Base-by-base conservation (phyloP, 2,113 vertebrate genomes). In the Falcunculus frontatus region DNA sequence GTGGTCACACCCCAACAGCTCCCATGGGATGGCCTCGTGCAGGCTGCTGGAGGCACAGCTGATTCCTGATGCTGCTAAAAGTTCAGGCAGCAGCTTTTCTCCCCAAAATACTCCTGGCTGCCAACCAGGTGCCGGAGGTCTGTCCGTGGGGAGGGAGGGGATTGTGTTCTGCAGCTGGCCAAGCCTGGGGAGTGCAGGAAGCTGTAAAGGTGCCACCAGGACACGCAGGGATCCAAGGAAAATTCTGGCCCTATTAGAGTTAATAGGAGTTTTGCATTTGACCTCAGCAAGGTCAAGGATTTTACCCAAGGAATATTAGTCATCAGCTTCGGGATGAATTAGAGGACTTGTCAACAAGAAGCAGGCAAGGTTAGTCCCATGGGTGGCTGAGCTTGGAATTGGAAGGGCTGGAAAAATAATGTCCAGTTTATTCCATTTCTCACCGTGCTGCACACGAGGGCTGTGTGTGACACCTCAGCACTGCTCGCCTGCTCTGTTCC, bases 291-390 rank as follows among this genome's bases (percentile, higher is more conserved):
- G 84, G 87, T 69, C 62, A 41, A 53, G 79, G 78, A 42, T 73
- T 93, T 89, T 50, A 93, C 76, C 84, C 74, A 2, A 56, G 75
- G 35, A 83, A 21, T 4, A 44, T 94, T 70, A 91, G 84, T 94
- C 93, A 91, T 18, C 81, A 10, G 74, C 16, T 83, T 30, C 2
- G 0, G 53, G 70, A 89, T 63, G 76, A 88, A 92, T 84, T 86
- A 90, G 84, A 78, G 2, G 4, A 49, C 55, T 72, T 91, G 93
- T 91, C 84, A 94, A 55, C 91, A 90, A 91, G 85, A 42, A 65
- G 67, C 70, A 91, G 89, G 84, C 81, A 69, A 69, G 33, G 84
- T 62, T 70, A 16, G 50, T 93, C 93, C 93, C 90, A 5, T 0
- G 75, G 93, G 92, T 44, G 35, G 63, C 92, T 55, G 75, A 65